Base-by-base conservation (phyloP, 1,140 invertebrate genomes). In the Drosophila ficusphila region DNA sequence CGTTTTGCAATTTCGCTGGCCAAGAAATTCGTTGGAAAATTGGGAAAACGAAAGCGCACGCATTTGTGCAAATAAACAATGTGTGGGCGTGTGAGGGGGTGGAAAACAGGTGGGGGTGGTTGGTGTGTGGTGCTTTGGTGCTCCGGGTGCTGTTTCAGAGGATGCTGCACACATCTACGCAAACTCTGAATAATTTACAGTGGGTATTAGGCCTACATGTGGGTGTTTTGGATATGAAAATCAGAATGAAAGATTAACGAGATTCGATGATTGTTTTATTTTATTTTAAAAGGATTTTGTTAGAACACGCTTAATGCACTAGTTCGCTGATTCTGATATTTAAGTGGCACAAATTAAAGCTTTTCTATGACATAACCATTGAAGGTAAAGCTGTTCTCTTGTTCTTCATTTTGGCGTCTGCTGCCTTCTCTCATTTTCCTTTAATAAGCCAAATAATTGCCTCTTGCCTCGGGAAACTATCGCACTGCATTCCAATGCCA, bases 11-110 rank as follows among this genome's bases (percentile, higher is more conserved):
- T 62, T 25, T 73, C 38, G 56, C 69, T 61, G 68, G 68, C 69
- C 69, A 72, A 72, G 47, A 72, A 83, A 85, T 83, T 85, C 65
- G 56, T 73, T 79, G 81, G 81, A 83, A 79, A 82, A 75, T 75
- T 76, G 27, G 52, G 31, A 82, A 72, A 82, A 73, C 61, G 81
- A 81, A 81, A 86, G 60, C 71, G 69, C 76, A 86, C 76, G 77
- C 81, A 81, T 88, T 86, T 88, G 81, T 76, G 82, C 82, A 85
- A 85, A 85, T 85, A 85, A 86, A 85, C 81, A 85, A 81, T 62
- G 34, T 39, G 67, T 51, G 34, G 48, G 68, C 8, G 49, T 31
- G 21, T 21, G 49, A 11, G 27, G 19, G 5, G 11, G 38, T 56
- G 33, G 18, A 58, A 57, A 71, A 42, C 44, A 69, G 64, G 64